Evolutionary conservation across 2,113 vertebrate genomes (phyloP).

Genomic region (Entomyzon cyanotis): DNA sequence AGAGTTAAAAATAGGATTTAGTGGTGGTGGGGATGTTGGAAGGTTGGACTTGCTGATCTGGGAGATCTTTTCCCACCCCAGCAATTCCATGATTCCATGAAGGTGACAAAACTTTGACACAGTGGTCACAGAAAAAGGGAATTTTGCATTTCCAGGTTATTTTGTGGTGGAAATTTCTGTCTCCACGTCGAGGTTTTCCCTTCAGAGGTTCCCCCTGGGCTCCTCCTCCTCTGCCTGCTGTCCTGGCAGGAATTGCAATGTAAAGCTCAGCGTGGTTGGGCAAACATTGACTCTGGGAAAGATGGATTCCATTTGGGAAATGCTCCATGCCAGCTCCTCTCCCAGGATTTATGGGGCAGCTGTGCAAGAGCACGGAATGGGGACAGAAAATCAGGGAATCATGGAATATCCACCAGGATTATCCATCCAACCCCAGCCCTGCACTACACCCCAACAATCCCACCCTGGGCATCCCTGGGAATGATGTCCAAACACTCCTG

Average conservation of each 20-base stretch:
- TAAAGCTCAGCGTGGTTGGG: background rate
- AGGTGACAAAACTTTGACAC: background rate
- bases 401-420: background rate
- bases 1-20: background rate
- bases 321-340: background rate
- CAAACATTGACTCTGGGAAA: background rate
- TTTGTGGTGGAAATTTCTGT: rapidly evolving
- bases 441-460: background rate
- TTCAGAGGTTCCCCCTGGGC: rapidly evolving
- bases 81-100: background rate
- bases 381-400: background rate
- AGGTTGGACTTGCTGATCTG: background rate
- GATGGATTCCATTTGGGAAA: background rate
- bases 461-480: background rate
- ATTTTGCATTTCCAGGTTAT: background rate
- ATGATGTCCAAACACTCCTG: background rate
- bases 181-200: rapidly evolving
- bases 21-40: background rate
- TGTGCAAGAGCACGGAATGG: background rate
- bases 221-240: background rate
- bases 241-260: background rate
- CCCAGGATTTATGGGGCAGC: background rate
- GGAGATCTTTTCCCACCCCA: background rate
- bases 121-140: no score
- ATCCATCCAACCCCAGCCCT: background rate